A percentile compares a stretch with the other conserved stretches of the same genome.
phyloP scores from a whole-genome alignment of 2,888 invertebrate genomes.

The Pimpla rufipes region DNA sequence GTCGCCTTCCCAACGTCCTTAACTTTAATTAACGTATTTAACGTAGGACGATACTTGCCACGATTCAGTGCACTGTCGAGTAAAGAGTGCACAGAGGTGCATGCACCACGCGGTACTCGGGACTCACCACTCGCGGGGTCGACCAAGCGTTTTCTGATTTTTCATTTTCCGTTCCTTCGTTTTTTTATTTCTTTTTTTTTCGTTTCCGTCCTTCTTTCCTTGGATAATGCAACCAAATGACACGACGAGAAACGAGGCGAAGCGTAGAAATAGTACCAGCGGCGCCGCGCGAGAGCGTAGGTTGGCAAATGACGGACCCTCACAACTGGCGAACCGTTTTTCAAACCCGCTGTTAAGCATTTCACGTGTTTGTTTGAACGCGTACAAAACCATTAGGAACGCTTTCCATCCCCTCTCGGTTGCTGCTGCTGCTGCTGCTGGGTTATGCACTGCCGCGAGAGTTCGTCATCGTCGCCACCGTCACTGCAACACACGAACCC shows the following conservation, averaged over 20 bases:
- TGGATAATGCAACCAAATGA: constrained; percentile 39
- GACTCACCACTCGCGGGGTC: constrained; percentile 33
- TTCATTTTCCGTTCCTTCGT: constrained; percentile 38
- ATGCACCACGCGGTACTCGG: constrained; percentile 20
- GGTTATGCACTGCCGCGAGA: constrained; percentile 24
- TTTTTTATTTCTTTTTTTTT: constrained; percentile 2
- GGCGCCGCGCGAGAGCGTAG: neutral
- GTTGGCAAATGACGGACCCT: constrained; percentile 49
- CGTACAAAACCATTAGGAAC: constrained; percentile 78
- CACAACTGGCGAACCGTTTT: constrained; percentile 35
- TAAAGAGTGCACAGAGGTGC: neutral
- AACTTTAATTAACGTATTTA: constrained; percentile 39
- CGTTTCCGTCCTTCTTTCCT: constrained; percentile 36
- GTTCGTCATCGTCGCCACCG: constrained; percentile 56
- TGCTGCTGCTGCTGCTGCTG: neutral
- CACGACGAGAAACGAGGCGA: constrained; percentile 21
- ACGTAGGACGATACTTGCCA: constrained; percentile 30
- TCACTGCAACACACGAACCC: constrained; percentile 53
- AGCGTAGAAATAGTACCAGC: constrained; percentile 36
- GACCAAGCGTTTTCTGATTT: constrained; percentile 46
- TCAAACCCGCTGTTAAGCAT: constrained; percentile 74
- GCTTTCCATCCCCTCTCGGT: constrained; percentile 72
- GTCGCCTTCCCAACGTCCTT: neutral
- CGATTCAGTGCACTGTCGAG: constrained; percentile 27
- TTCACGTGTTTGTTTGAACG: constrained; percentile 78